Evolutionary conservation across 2,113 vertebrate genomes (phyloP).

Genomic region (Hypomesus transpacificus): DNA sequence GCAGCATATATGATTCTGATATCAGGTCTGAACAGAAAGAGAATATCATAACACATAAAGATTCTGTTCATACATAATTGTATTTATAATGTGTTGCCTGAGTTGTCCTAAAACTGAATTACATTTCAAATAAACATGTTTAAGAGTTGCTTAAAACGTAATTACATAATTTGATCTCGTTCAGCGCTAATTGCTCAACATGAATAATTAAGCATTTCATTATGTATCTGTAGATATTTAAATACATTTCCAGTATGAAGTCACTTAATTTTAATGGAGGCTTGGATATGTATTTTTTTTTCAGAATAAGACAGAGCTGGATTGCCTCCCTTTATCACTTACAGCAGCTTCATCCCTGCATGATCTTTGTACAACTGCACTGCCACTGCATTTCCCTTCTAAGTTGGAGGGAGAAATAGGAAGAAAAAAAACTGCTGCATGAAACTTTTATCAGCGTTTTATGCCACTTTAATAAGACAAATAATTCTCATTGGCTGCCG

Average conservation of each 20-base stretch:
- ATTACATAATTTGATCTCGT: too few species aligned
- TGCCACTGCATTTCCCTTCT: constrained; percentile 88
- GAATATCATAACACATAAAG: too few species aligned
- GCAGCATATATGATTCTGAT: too few species aligned
- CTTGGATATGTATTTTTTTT: background rate
- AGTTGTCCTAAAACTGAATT: too few species aligned
- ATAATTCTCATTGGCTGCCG: constrained; percentile 88
- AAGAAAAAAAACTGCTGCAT: constrained; percentile 78
- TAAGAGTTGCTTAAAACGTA: too few species aligned
- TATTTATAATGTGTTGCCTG: too few species aligned
- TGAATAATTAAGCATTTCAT: background rate
- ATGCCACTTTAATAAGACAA: constrained; percentile 91
- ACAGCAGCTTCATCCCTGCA: constrained; percentile 63
- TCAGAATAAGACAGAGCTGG: background rate
- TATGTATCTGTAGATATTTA: background rate
- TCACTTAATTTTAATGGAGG: too few species aligned
- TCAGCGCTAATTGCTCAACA: background rate
- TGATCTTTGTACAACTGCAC: constrained; percentile 79
- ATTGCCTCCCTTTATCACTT: constrained; percentile 25
- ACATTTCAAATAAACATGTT: too few species aligned
- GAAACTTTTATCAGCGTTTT: constrained; percentile 90
- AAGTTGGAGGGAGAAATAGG: constrained; percentile 85
- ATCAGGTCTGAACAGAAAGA: too few species aligned
- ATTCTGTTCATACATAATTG: too few species aligned
- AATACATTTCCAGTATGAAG: background rate